A percentile compares a stretch with the other conserved stretches of the same genome.
phyloP scores from a whole-genome alignment of 2,888 invertebrate species.

The Linyphia triangularis region DNA sequence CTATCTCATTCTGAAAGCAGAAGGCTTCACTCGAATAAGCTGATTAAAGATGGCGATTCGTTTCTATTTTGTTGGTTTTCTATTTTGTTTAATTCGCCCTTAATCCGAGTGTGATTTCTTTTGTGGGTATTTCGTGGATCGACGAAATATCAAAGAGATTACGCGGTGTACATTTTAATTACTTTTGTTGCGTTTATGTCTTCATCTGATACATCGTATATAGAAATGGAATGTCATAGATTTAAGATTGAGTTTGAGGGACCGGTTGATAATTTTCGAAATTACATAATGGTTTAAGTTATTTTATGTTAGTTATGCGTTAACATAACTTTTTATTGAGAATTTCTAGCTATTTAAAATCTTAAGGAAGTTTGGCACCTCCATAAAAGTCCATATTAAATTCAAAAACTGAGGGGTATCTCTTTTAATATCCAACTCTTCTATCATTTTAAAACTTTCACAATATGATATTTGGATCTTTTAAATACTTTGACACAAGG shows the following conservation, averaged over 20 bases:
- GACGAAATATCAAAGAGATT: conserved; percentile 29
- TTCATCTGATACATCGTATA: conserved; percentile 41
- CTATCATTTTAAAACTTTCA: too few relatives aligned
- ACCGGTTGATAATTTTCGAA: conserved; percentile 19
- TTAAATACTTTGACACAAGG: too few relatives aligned
- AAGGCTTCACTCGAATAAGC: conserved; percentile 45
- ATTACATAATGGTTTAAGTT: too few relatives aligned
- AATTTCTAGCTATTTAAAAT: too few relatives aligned
- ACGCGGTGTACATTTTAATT: conserved; percentile 57
- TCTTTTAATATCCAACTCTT: too few relatives aligned
- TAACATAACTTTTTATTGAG: too few relatives aligned
- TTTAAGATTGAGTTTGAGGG: neutral
- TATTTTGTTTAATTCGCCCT: neutral
- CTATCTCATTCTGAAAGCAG: conserved; percentile 57
- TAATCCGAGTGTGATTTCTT: conserved; percentile 8
- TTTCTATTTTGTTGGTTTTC: conserved; percentile 12
- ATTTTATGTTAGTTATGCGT: too few relatives aligned
- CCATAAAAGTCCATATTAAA: too few relatives aligned
- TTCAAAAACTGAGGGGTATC: too few relatives aligned
- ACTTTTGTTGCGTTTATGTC: conserved; percentile 31
- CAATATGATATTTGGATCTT: too few relatives aligned
- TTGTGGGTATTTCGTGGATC: conserved; percentile 9
- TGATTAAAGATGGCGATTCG: conserved; percentile 15
- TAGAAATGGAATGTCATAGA: neutral
- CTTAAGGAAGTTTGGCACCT: too few relatives aligned